Evolutionary conservation across 1,140 invertebrate genomes (phyloP).

Genomic region (Lordiphosa collinella): DNA sequence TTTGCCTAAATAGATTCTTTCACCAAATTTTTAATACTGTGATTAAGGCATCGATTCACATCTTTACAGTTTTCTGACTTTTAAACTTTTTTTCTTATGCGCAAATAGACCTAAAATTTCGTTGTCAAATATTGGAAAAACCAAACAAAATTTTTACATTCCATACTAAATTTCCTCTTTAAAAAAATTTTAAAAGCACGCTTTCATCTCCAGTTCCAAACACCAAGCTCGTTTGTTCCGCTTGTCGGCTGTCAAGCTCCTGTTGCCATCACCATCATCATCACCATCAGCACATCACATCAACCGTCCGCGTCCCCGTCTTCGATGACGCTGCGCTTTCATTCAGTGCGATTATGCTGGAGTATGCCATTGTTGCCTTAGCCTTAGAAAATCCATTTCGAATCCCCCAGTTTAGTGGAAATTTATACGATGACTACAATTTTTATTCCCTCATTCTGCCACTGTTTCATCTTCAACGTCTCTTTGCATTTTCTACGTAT

Average conservation of each 20-base stretch:
- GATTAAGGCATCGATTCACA: too few relatives aligned
- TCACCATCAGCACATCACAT: slow-evolving; percentile 18
- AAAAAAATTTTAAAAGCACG: slow-evolving; percentile 12
- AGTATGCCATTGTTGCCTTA: slow-evolving; percentile 60
- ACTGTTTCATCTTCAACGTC: slow-evolving; percentile 11
- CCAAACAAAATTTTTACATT: too few relatives aligned
- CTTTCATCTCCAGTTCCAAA: slow-evolving; percentile 37
- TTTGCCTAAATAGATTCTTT: too few relatives aligned
- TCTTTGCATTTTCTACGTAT: slow-evolving; percentile 11
- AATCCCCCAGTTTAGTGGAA: slow-evolving; percentile 74
- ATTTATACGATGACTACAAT: slow-evolving; percentile 59
- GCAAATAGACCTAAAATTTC: too few relatives aligned
- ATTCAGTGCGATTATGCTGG: slow-evolving; percentile 66
- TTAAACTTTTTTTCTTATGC: too few relatives aligned
- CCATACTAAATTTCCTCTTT: background rate
- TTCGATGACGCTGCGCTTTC: slow-evolving; percentile 72
- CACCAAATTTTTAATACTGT: too few relatives aligned
- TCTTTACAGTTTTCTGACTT: too few relatives aligned
- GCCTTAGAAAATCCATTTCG: slow-evolving; percentile 69
- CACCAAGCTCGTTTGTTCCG: slow-evolving; percentile 65
- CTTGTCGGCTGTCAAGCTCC: slow-evolving; percentile 53
- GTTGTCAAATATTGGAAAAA: too few relatives aligned
- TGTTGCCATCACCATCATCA: slow-evolving; percentile 17
- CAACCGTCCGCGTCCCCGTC: slow-evolving; percentile 16
- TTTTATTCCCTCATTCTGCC: slow-evolving; percentile 10